Conservation (phyloP, 2,888 invertebrate genomes). For the Teleiodes luculella region DNA sequence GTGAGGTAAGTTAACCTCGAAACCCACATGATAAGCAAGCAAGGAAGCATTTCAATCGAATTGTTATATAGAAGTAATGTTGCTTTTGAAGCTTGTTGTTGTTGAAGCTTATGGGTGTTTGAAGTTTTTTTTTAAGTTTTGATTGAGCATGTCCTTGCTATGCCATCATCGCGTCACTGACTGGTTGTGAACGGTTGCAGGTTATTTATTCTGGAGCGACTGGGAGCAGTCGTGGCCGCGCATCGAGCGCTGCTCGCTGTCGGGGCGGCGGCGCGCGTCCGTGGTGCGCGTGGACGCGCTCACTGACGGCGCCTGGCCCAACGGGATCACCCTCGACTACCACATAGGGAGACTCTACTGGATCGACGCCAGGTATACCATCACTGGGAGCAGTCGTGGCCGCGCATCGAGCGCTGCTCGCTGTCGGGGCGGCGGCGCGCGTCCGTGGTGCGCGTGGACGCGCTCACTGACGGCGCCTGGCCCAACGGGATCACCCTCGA, state of each 20-base stretch:
- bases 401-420: constrained; percentile 89
- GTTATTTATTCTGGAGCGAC: constrained; percentile 90
- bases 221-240: constrained; percentile 89
- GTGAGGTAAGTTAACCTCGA: too few relatives aligned
- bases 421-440: constrained; percentile 85
- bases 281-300: constrained; percentile 79
- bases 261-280: constrained; percentile 81
- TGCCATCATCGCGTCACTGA: too few relatives aligned
- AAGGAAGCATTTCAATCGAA: too few relatives aligned
- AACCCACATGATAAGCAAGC: too few relatives aligned
- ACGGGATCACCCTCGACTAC: constrained; percentile 90
- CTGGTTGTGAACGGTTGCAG: too few relatives aligned
- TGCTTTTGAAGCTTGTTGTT: too few relatives aligned
- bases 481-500: constrained; percentile 91
- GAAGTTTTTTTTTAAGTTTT: too few relatives aligned
- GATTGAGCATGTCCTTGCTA: too few relatives aligned
- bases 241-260: constrained; percentile 89
- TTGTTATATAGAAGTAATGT: too few relatives aligned
- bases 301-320: constrained; percentile 87
- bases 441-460: constrained; percentile 79
- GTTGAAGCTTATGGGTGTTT: too few relatives aligned
- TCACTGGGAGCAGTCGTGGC: constrained; percentile 89
- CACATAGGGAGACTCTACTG: constrained; percentile 86
- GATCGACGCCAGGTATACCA: constrained; percentile 83
- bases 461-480: constrained; percentile 83